phyloP scores from a whole-genome alignment of 2,113 vertebrate genomes.

The Archilochus colubris region DNA sequence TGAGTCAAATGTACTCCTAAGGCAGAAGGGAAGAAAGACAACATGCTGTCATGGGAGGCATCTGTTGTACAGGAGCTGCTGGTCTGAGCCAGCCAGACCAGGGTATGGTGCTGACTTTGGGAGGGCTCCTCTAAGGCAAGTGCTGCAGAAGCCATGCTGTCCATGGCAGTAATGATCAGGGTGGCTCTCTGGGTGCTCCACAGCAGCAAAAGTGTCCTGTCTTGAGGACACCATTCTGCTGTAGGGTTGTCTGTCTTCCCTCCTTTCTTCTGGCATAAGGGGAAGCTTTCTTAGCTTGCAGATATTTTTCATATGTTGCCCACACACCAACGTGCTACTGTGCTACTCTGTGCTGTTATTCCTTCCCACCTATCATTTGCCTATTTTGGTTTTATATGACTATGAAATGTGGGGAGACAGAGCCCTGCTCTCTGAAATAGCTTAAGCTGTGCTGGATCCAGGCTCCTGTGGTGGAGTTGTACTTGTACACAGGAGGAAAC shows the following conservation, averaged over 20 bases:
- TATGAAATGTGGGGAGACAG: neutral
- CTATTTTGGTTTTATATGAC: neutral
- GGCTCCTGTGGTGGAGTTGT: neutral
- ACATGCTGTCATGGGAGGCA: neutral
- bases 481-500: neutral
- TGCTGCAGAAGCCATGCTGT: neutral
- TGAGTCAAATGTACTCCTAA: neutral
- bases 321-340: neutral
- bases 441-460: neutral
- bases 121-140: neutral
- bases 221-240: neutral
- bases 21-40: neutral
- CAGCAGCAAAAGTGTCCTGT: rapidly evolving
- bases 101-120: neutral
- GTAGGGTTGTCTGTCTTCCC: neutral
- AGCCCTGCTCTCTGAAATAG: neutral
- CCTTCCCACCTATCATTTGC: neutral
- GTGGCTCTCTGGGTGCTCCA: neutral
- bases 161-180: neutral
- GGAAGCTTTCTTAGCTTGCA: neutral
- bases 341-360: neutral
- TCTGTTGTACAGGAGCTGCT: neutral
- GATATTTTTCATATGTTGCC: neutral
- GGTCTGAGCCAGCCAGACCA: neutral
- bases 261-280: neutral